Evolutionary conservation across 2,113 vertebrate species (phyloP), one percentile per base, ranked within the genome.

Genomic region (Tetraodon nigroviridis): DNA sequence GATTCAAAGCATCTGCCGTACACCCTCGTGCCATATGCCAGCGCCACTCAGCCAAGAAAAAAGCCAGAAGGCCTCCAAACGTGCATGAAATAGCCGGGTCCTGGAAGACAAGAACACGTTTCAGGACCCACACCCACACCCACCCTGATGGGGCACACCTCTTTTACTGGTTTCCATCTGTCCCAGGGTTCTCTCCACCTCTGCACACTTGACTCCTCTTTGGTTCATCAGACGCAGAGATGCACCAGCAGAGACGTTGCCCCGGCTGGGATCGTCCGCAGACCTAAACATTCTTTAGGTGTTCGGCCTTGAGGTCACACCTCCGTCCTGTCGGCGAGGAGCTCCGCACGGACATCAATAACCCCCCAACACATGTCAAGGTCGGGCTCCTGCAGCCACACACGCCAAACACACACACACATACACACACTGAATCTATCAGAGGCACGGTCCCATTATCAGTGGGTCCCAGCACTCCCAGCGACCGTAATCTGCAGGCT

Each of bases 1-100:
- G 75, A 84, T 78, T 58, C 65, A 73, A 52, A 76, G 81, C 78
- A 80, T 79, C 71, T 86, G 86, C 82, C 81, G 82, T 67, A 79
- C 79, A 66, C 84, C 87, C 81, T 86, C 84, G 65, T 69, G 27
- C 80, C 81, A 82, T 85, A 82, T 85, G 75, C 54, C 71, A 48
- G 62, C 49, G 53, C 65, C 67, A 71, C 49, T 65, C 65, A 62
- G 77, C 73, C 79, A 77, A 64, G 61, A 19, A 46, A 16, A 16
- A 46, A 46, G 6, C 5, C 15, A 46, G 15, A 46, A 46, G n/a
- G 44, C 44, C 44, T 46, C n/a, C 44, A 16, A 37, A 37, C 32
- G 3, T 12, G 32, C 32, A 37, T 27, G 24, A 27, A 27, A 27
- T 6, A 27, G 24, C 7, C 2, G 7, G 11, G 32, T 10, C 3